These are phyloP conservation scores for Diplosoma virens DNA, from an alignment of 23 tunicate genomes.

Conservation along the genomic window DNA sequence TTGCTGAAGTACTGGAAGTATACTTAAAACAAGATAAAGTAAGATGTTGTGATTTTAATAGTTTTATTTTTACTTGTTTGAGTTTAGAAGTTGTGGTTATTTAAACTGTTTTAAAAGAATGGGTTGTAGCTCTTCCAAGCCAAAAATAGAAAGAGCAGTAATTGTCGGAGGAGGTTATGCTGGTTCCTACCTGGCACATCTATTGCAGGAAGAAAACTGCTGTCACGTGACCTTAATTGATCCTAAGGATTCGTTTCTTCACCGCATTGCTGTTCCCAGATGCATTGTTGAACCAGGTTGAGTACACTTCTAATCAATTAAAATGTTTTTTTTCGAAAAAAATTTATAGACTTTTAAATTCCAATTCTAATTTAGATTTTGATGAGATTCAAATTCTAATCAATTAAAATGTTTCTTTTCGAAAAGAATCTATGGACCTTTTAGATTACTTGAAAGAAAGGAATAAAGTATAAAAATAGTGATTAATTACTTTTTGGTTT, in stretches of 20 bases:
- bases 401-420: too few relatives aligned
- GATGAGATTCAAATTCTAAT: background rate
- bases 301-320: too few relatives aligned
- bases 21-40: too few relatives aligned
- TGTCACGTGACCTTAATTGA: constrained; percentile 17
- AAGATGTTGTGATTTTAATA: too few relatives aligned
- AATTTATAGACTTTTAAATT: background rate
- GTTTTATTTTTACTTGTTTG: background rate
- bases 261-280: background rate
- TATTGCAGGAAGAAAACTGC: background rate
- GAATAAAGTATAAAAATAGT: too few relatives aligned
- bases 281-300: constrained; percentile 36
- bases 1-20: too few relatives aligned
- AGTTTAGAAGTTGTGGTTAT: too few relatives aligned
- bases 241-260: constrained; percentile 7
- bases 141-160: background rate
- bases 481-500: too few relatives aligned
- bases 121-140: constrained; percentile 33
- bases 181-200: constrained; percentile 18
- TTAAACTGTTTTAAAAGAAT: too few relatives aligned
- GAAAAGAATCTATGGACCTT: too few relatives aligned
- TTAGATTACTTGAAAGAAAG: too few relatives aligned
- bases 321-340: background rate
- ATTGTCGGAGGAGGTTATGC: constrained; percentile 23
- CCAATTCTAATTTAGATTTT: background rate